A percentile compares a stretch with the other conserved stretches of the same genome.
Evolutionary conservation across 2,113 vertebrate genomes (phyloP).

Genomic region (Mungos mungo): DNA sequence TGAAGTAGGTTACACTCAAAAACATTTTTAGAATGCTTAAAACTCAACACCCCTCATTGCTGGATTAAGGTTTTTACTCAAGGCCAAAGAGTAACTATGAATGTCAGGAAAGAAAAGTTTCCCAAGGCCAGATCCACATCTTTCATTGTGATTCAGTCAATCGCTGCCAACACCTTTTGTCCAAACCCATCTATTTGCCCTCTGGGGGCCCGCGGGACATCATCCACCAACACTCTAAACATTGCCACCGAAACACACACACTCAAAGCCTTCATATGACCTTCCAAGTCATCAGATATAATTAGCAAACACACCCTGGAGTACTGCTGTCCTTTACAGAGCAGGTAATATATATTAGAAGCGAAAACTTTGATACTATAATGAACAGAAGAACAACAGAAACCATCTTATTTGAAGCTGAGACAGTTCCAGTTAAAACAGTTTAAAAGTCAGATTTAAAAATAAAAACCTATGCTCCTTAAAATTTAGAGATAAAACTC

Average conservation of each 20-base stretch:
- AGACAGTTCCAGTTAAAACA: constrained; percentile 50
- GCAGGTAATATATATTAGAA: constrained; percentile 57
- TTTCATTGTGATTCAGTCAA: neutral
- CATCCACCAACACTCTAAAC: constrained; percentile 59
- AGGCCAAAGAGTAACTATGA: neutral
- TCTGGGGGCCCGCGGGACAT: neutral
- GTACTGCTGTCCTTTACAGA: constrained; percentile 67
- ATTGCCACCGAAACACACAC: neutral
- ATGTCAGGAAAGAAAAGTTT: neutral
- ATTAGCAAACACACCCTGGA: constrained; percentile 70
- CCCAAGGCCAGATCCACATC: neutral
- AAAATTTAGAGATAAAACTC: neutral
- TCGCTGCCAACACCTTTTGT: constrained; percentile 23
- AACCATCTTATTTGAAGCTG: neutral
- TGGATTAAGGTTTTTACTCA: neutral
- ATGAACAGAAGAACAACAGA: constrained; percentile 63
- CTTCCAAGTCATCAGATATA: constrained; percentile 72
- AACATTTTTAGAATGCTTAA: neutral
- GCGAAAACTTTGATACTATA: constrained; percentile 49
- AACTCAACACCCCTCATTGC: neutral
- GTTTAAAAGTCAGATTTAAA: constrained; percentile 3
- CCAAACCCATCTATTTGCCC: constrained; percentile 35
- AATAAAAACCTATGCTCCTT: neutral
- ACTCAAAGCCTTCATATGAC: constrained; percentile 61
- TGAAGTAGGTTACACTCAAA: neutral